Base-by-base conservation (phyloP, 2,113 vertebrate species). In the Alligator mississippiensis region DNA sequence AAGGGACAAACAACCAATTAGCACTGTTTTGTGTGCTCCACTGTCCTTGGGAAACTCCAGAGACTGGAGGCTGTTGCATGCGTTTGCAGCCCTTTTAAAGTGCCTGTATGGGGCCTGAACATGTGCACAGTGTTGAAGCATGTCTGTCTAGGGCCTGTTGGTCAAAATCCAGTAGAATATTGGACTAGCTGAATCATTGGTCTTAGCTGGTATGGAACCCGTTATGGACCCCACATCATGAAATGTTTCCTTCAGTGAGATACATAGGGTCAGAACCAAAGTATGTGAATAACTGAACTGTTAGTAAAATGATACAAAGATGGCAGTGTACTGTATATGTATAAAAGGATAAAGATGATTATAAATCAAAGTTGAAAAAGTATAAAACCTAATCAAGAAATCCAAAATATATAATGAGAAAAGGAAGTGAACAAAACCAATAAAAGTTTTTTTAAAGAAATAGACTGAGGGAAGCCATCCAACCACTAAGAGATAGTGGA, bases 201-300 rank as follows among this genome's bases (percentile, higher is more conserved):
- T 66, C 28, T 58, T 86, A 28, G 34, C 30, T 80, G 60, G 11
- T 3, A 17, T 3, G 27, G 25, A 75, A 72, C 78, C 4, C 80
- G 7, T 30, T 10, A 9, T 1, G 0, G 78, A 28, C 6, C 68
- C 6, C 2, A 3, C 12, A 21, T 76, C 61, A 24, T 3, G 5
- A 28, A 61, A 92, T 68, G 5, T 11, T 19, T 21, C 0, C 34
- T 5, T 64, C 2, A 12, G 28, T 74, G 38, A 82, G 47, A 34
- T 18, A 76, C 24, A 22, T 4, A 54, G 30, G 3, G 9, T 84
- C 85, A 58, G n/a, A 82, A 47, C 1, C 13, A 54, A 70, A 60
- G 72, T 10, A 17, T 24, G 3, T 55, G 30, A 86, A 5, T 70
- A 78, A 24, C 28, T 74, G 24, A 89, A 58, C 6, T 17, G 10